Evolutionary conservation across 2,113 vertebrate species (phyloP).

Genomic region (Leuciscus idus): DNA sequence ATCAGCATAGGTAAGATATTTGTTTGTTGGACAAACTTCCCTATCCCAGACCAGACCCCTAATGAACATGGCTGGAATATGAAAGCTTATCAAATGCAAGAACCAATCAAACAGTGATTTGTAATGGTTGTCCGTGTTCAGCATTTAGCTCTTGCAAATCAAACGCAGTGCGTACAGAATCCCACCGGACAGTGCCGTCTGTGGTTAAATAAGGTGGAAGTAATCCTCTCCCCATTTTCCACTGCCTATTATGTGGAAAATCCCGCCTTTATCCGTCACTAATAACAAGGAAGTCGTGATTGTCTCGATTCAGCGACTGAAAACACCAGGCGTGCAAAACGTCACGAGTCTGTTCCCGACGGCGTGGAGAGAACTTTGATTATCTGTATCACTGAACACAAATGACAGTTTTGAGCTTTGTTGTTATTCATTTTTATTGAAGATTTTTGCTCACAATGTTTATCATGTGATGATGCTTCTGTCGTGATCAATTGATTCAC

Average conservation of each 20-base stretch:
- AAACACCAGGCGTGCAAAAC: slow-evolving; percentile 61
- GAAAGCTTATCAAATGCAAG: background rate
- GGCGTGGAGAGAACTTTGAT: background rate
- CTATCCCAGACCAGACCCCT: too few relatives aligned
- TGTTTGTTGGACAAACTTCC: too few relatives aligned
- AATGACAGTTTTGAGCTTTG: background rate
- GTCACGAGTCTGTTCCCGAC: background rate
- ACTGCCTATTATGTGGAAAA: slow-evolving; percentile 69
- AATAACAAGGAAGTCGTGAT: slow-evolving; percentile 75
- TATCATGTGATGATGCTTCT: background rate
- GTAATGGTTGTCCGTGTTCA: background rate
- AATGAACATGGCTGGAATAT: background rate
- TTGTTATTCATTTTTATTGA: background rate
- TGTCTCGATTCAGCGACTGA: slow-evolving; percentile 63
- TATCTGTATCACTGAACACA: background rate
- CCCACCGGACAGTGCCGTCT: slow-evolving; percentile 66
- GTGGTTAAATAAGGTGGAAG: slow-evolving; percentile 71
- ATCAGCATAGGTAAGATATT: too few relatives aligned
- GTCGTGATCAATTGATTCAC: too few relatives aligned
- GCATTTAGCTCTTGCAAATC: background rate
- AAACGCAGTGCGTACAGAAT: slow-evolving; percentile 3
- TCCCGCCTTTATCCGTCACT: slow-evolving; percentile 71
- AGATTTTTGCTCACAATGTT: background rate
- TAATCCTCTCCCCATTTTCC: slow-evolving; percentile 68
- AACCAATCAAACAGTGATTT: background rate